Evolutionary conservation across 2,113 vertebrate genomes (phyloP), one percentile per base, ranked within the genome.

Genomic region (Oophaga pumilio): DNA sequence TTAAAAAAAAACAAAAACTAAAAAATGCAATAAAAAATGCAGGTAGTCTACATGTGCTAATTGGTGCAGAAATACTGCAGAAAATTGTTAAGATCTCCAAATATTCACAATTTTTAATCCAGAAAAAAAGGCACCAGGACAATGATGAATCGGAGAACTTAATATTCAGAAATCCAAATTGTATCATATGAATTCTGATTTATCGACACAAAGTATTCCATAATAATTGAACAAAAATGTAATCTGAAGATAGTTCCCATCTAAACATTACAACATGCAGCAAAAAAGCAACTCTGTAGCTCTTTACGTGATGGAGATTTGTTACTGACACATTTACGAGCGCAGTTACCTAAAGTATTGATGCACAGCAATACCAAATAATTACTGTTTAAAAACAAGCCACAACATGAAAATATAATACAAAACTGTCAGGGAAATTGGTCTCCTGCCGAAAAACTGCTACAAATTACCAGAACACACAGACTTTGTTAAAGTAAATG

Each of bases 371-470:
- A 76, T 82, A 82, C 28, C 79, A 83, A 88, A 83, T 83, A 88
- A 83, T 82, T 83, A 83, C 86, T 83, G 68, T 83, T 82, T 82
- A 82, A 88, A 83, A 87, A 87, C 68, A 88, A 83, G 77, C 24
- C 78, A 82, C 86, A 69, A 87, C 77, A 87, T 87, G 86, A 81
- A 87, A 87, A 87, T 87, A 87, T 81, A 87, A 87, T 87, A 88
- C 69, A 22, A 66, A 52, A 82, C 86, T 82, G 86, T 88, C 86
- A 88, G 82, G 57, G n/a, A 88, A 88, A 88, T 88, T 82, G 80
- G 86, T 83, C 86, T 88, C 79, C 80, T 83, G 79, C 86, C 62
- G 86, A 88, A 88, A 43, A 82, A 62, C 80, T 52, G 56, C 57
- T 24, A 52, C 79, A 88, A 73, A 76, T 87, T 87, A 82, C 78